phyloP scores from a whole-genome alignment of 2,888 invertebrate genomes.

The Hyposoter dolosus region DNA sequence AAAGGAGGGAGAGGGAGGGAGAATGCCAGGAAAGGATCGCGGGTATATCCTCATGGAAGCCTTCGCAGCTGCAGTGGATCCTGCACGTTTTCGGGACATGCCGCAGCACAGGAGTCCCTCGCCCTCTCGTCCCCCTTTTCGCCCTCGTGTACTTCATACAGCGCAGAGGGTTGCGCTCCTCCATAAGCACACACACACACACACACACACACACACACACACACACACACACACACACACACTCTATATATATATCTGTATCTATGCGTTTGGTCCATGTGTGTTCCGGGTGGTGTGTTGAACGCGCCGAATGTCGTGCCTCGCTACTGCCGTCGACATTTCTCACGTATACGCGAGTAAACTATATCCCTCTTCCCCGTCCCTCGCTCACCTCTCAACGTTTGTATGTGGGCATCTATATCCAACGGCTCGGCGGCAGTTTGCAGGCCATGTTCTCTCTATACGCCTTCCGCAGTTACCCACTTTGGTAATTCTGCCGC shows the following conservation, averaged over 20 bases:
- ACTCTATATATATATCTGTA: background rate
- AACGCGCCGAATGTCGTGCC: conserved; percentile 62
- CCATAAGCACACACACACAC: conserved; percentile 1
- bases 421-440: conserved; percentile 64
- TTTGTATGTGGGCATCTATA: conserved; percentile 25
- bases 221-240: background rate
- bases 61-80: conserved; percentile 62
- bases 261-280: conserved; percentile 38
- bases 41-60: conserved; percentile 41
- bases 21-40: background rate
- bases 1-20: conserved; percentile 31
- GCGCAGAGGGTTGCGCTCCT: conserved; percentile 39
- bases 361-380: conserved; percentile 8
- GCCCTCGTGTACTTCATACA: conserved; percentile 30
- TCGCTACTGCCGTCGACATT: conserved; percentile 49
- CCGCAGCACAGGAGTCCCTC: conserved; percentile 53
- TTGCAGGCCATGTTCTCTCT: conserved; percentile 58
- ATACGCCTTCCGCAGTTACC: conserved; percentile 69
- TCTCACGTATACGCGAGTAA: conserved; percentile 31
- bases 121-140: conserved; percentile 29
- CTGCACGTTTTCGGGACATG: conserved; percentile 66
- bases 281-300: conserved; percentile 52
- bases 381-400: background rate
- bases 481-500: conserved; percentile 71
- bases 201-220: background rate